Evolutionary conservation across 2,113 vertebrate species (phyloP).

Genomic region (Campylomormyrus numenius): DNA sequence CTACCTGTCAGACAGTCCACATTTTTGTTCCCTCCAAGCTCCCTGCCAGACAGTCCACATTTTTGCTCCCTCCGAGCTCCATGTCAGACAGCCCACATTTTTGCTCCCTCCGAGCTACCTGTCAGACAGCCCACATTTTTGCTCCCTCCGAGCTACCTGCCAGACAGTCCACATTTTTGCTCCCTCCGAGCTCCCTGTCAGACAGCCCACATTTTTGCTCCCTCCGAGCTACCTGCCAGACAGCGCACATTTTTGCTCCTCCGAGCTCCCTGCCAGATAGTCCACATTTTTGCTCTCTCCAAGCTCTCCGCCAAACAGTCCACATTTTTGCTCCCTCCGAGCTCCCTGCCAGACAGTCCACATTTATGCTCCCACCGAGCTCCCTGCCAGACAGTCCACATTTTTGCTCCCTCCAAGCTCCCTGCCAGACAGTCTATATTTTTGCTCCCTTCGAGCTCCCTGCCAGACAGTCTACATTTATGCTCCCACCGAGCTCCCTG

Average conservation of each 20-base stretch:
- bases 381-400: too few relatives aligned
- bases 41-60: background rate
- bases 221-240: too few relatives aligned
- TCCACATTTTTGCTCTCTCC: background rate
- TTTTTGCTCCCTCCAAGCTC: too few relatives aligned
- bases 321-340: background rate
- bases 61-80: background rate
- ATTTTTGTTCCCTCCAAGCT: background rate
- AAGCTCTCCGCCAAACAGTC: background rate
- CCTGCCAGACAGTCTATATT: too few relatives aligned
- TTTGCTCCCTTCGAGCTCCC: too few relatives aligned
- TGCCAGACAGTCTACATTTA: too few relatives aligned
- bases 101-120: background rate
- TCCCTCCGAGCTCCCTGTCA: too few relatives aligned
- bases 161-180: too few relatives aligned
- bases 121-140: background rate
- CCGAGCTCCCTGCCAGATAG: background rate
- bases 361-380: background rate
- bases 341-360: background rate
- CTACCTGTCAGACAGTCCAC: too few relatives aligned
- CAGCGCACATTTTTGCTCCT: too few relatives aligned
- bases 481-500: too few relatives aligned
- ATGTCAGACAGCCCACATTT: background rate
- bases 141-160: background rate
- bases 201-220: too few relatives aligned